Percentiles rank a stretch among this genome's conserved stretches.
Evolutionary conservation across 2,113 vertebrate genomes (phyloP).

Genomic region (Pseudorhombus dupliciocellatus): DNA sequence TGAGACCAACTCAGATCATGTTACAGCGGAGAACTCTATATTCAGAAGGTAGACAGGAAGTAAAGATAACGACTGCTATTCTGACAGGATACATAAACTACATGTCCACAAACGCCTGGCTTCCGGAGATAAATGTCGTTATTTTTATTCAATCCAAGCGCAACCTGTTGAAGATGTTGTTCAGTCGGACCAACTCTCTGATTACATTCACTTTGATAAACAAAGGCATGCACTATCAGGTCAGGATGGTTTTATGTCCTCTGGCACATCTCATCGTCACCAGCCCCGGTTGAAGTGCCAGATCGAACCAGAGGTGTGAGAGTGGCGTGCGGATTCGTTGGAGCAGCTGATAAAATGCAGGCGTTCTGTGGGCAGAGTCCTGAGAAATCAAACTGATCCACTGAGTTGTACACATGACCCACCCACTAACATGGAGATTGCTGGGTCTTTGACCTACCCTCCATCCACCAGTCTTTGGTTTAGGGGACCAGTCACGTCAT

Average conservation of each 20-base stretch:
- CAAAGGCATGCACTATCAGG: conserved; percentile 20
- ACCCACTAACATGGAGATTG: too few relatives aligned
- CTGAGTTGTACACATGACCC: conserved; percentile 9
- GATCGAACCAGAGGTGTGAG: conserved; percentile 37
- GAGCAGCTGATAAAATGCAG: conserved; percentile 48
- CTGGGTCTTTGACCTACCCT: too few relatives aligned
- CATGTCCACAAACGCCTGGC: neutral
- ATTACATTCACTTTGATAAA: conserved; percentile 28
- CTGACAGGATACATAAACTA: neutral
- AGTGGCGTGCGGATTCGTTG: neutral
- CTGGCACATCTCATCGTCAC: conserved; percentile 51
- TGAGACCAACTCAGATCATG: conserved; percentile 53
- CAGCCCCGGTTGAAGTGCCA: conserved; percentile 35
- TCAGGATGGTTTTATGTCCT: conserved; percentile 6
- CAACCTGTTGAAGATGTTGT: conserved; percentile 8
- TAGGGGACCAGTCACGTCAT: too few relatives aligned
- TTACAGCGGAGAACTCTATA: conserved; percentile 43
- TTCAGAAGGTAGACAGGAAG: neutral
- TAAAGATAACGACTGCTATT: neutral
- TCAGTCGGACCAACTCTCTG: conserved; percentile 12
- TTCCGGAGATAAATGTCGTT: neutral
- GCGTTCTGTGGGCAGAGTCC: conserved; percentile 22
- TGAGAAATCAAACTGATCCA: conserved; percentile 43
- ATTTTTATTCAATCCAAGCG: neutral
- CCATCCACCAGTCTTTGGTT: too few relatives aligned